Conservation (phyloP, 1,140 invertebrate species). For the Colletes gigas region DNA sequence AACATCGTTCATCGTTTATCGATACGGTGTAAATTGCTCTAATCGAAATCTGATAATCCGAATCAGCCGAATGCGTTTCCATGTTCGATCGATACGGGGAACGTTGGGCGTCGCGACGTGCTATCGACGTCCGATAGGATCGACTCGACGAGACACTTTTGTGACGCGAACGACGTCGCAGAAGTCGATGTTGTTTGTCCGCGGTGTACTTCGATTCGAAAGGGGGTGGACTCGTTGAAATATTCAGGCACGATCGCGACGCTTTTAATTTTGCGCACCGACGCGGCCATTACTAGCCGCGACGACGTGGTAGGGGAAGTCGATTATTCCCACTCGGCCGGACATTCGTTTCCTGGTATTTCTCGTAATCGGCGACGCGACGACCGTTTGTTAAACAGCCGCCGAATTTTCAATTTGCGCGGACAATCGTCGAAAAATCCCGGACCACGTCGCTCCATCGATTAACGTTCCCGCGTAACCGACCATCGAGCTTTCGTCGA, state of each 20-base stretch:
- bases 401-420: constrained; percentile 61
- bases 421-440: constrained; percentile 18
- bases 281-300: constrained; percentile 51
- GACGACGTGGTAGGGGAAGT: constrained; percentile 44
- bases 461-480: constrained; percentile 37
- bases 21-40: no score
- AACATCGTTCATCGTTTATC: no score
- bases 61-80: no score
- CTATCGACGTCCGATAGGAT: constrained; percentile 4
- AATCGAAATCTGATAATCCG: no score
- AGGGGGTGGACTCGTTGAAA: not conserved
- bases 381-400: constrained; percentile 49
- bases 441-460: constrained; percentile 6
- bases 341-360: constrained; percentile 57
- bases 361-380: constrained; percentile 40
- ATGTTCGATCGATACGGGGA: not conserved
- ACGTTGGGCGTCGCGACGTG: not conserved
- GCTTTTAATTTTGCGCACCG: constrained; percentile 60
- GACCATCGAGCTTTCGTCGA: not conserved
- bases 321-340: constrained; percentile 61
- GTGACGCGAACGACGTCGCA: not conserved
- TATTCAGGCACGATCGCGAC: not conserved
- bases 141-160: not conserved
- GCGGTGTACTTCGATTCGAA: no score
- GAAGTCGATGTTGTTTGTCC: not conserved